Evolutionary conservation across 2,888 invertebrate species (phyloP), one percentile per base, ranked within the genome.

Genomic region (Eupithecia insigniata): DNA sequence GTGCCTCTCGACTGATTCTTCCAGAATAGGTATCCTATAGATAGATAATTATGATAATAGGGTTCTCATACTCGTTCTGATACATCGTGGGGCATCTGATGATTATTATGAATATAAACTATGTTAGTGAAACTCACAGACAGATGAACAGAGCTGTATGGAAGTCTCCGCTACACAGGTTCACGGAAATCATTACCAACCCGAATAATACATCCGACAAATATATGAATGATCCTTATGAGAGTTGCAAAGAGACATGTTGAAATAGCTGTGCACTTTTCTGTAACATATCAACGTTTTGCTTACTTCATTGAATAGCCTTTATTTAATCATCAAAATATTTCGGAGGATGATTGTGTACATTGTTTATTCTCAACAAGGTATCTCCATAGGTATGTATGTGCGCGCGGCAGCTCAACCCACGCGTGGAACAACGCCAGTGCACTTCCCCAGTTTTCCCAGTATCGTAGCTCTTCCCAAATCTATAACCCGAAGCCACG

Each of bases 341-440:
- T 51, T 51, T 51, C n/a, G 55, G 26, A 55, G 55, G 55, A 55
- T 55, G 55, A 55, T 55, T 55, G 1, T 55, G 55, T 55, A 26
- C 26, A 14, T 55, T 55, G 14, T 14, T 5, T 4, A 55, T 55
- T 26, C 14, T 26, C 26, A 55, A 26, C 12, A 55, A 1, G 55
- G 55, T 55, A 26, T 55, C 22, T 55, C 55, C 26, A 26, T 26
- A 55, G 12, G 55, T 55, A 14, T 55, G 55, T 26, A 55, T 26
- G 12, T 12, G 14, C 5, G 55, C 55, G 26, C 55, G 55, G 12
- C 55, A 55, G 55, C 55, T 14, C 26, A 55, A 26, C 12, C 55
- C 55, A 12, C 55, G 55, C 4, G 55, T 55, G 26, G 55, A 55
- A 55, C 55, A 55, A 55, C 55, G 55, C 55, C 55, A 55, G 55